Conservation (phyloP, 2,113 vertebrate genomes). For the Proterorhinus semilunaris region DNA sequence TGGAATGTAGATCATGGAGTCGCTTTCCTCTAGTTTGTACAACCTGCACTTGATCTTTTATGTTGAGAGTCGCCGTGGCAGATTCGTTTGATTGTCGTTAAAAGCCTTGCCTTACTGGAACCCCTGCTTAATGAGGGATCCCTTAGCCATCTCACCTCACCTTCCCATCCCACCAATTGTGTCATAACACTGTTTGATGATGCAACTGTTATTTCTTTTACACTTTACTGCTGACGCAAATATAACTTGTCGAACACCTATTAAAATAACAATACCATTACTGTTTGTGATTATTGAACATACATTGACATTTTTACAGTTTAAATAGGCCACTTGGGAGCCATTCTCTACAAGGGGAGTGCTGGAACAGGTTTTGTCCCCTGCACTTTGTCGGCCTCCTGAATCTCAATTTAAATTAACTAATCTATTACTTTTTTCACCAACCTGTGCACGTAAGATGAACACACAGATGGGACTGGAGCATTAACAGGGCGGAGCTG, state of each 20-base stretch:
- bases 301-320: no score
- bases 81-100: conserved; percentile 74
- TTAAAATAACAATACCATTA: conserved; percentile 77
- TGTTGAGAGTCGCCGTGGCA: conserved; percentile 68
- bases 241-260: conserved; percentile 79
- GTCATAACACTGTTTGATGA: conserved; percentile 83
- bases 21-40: conserved; percentile 67
- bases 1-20: conserved; percentile 73
- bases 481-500: no score
- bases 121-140: conserved; percentile 77
- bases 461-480: no score
- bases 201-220: conserved; percentile 72
- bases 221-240: conserved; percentile 72
- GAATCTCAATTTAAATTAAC: no score
- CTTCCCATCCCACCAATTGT: conserved; percentile 56
- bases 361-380: no score
- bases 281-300: conserved; percentile 24
- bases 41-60: conserved; percentile 71
- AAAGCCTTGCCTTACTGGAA: conserved; percentile 80
- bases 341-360: no score
- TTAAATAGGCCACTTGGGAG: no score
- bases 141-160: conserved; percentile 46
- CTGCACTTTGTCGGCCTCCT: no score
- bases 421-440: no score
- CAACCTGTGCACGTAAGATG: no score